Base-by-base conservation (phyloP, 1,140 invertebrate genomes). In the Lordiphosa clarofinis region DNA sequence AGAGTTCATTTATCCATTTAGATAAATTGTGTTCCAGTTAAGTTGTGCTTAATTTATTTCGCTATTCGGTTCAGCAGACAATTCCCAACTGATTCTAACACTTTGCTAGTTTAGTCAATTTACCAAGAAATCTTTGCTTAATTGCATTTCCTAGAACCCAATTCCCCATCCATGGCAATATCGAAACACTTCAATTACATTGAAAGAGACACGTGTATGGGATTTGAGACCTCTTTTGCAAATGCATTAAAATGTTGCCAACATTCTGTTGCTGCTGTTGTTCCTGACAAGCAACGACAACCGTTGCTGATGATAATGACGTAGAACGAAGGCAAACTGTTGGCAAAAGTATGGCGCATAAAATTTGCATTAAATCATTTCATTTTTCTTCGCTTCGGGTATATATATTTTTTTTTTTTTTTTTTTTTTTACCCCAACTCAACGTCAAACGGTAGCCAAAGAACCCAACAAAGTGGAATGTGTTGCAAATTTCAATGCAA, bases 311-410 rank as follows among this genome's bases (percentile, higher is more conserved):
- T 69, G 59, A 58, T 58, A 40, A 81, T 58, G 56, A 42, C 12
- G 38, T 55, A 56, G 13, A 59, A 42, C 39, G 28, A 62, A 40
- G 47, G 31, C 49, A 40, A 59, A n/a, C 44, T 56, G 35, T 37
- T 28, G 1, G 38, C 50, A 52, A 78, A 76, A 79, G 76, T 73
- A 79, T 71, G 55, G 71, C 58, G 75, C 71, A 82, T 82, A 82
- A 81, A 82, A 81, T 81, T 82, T 81, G 66, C 75, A 81, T 82
- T 82, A 72, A 81, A 81, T 81, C 76, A 82, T 82, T 75, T 73
- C 15, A 50, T 38, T 70, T 75, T 53, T 56, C 43, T 28, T 15
- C 52, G 8, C 35, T 24, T 39, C 38, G 15, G 15, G 15, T 15
- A 15, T 15, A 15, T n/a, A n/a, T n/a, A n/a, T n/a, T n/a, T n/a